These are phyloP conservation scores for Calephelis perditalis DNA, from an alignment of 2,888 invertebrate species.

Conservation along the genomic window DNA sequence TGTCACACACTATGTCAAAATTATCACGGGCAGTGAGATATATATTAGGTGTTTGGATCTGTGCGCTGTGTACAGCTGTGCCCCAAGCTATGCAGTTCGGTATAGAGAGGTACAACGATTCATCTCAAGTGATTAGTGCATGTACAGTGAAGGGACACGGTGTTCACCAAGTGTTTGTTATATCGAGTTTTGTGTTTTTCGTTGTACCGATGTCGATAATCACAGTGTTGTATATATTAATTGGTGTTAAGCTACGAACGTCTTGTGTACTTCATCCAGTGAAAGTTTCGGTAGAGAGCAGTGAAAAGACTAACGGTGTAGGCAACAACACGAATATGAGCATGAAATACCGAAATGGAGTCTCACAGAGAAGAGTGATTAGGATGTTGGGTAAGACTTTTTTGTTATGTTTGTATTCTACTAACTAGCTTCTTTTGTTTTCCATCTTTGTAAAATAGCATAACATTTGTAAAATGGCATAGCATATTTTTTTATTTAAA, in stretches of 20 bases:
- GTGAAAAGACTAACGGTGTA: constrained; percentile 45
- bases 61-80: constrained; percentile 85
- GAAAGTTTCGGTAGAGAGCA: constrained; percentile 69
- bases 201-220: constrained; percentile 92
- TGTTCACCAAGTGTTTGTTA: constrained; percentile 85
- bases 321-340: constrained; percentile 23
- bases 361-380: constrained; percentile 82
- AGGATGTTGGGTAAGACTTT: constrained; percentile 86
- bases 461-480: too few relatives aligned
- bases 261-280: constrained; percentile 79
- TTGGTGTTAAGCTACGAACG: constrained; percentile 84
- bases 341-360: constrained; percentile 74
- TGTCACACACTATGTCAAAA: constrained; percentile 90
- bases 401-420: neutral
- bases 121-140: constrained; percentile 63
- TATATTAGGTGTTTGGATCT: constrained; percentile 86
- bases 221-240: constrained; percentile 87
- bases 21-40: constrained; percentile 88
- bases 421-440: too few relatives aligned
- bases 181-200: constrained; percentile 90
- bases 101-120: constrained; percentile 73
- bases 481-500: too few relatives aligned
- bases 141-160: constrained; percentile 80
- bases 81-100: constrained; percentile 91
- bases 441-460: too few relatives aligned